Conservation (phyloP, 2,888 invertebrate genomes). For the Trissolcus japonicus region DNA sequence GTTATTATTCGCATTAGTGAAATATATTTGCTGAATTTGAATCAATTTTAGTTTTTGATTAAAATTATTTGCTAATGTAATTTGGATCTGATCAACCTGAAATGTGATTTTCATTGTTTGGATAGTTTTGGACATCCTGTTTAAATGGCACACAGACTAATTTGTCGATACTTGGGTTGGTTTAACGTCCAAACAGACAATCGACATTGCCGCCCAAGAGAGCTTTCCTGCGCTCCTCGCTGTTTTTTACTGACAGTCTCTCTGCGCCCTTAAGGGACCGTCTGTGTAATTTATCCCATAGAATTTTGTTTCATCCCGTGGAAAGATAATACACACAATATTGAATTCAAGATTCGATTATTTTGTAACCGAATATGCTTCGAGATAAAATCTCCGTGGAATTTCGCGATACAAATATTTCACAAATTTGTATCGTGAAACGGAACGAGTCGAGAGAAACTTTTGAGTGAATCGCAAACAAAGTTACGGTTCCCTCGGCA, state of each 20-base stretch:
- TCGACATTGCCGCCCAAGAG: not conserved
- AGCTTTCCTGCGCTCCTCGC: not conserved
- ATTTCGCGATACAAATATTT: no score
- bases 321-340: not conserved
- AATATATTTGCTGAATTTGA: no score
- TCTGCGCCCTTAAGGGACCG: not conserved
- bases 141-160: not conserved
- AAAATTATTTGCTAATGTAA: no score
- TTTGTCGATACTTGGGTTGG: conserved; percentile 2
- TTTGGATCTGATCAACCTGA: not conserved
- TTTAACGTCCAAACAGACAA: conserved; percentile 1
- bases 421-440: no score
- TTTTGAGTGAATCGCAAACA: no score
- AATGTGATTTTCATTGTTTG: not conserved
- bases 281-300: not conserved
- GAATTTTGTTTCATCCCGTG: not conserved
- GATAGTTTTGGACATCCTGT: not conserved
- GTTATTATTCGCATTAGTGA: not conserved
- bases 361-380: not conserved
- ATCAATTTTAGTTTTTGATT: no score
- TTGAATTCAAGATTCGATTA: not conserved
- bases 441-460: no score
- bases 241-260: not conserved
- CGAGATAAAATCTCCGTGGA: not conserved
- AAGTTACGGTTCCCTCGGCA: no score